Evolutionary conservation across 2,888 invertebrate genomes (phyloP).

Genomic region (Patella ulyssiponensis): DNA sequence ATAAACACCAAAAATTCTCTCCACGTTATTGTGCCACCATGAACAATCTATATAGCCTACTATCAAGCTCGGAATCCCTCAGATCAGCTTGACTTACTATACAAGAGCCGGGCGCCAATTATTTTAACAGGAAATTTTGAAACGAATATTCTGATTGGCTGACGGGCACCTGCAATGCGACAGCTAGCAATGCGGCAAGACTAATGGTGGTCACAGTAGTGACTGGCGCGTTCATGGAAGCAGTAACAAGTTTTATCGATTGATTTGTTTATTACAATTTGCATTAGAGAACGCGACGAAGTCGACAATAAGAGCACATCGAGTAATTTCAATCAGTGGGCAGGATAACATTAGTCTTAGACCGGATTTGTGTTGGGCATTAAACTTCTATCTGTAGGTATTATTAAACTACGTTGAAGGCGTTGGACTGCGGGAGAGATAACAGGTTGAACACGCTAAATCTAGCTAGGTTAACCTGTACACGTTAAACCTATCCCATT

Average conservation of each 20-base stretch:
- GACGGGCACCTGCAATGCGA: constrained; percentile 50
- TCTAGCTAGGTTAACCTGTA: too few species aligned
- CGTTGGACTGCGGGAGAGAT: too few species aligned
- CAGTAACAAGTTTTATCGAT: background rate
- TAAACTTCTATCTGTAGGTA: too few species aligned
- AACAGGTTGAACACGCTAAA: too few species aligned
- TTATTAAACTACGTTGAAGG: too few species aligned
- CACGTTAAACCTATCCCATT: too few species aligned
- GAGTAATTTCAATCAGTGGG: background rate
- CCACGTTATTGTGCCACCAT: background rate
- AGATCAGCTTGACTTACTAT: constrained; percentile 8
- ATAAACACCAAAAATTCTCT: constrained; percentile 5
- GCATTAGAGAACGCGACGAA: constrained; percentile 9
- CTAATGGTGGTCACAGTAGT: constrained; percentile 7
- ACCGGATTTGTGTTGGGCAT: too few species aligned
- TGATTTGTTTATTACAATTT: constrained; percentile 13
- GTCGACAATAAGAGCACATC: background rate
- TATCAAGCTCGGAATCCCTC: background rate
- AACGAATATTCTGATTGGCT: constrained; percentile 44
- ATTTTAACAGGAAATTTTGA: constrained; percentile 36
- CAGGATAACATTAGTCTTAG: too few species aligned
- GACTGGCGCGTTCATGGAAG: background rate
- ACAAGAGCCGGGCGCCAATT: constrained; percentile 27
- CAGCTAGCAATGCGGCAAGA: constrained; percentile 84
- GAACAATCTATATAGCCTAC: constrained; percentile 3